Percentiles rank a stretch among this genome's conserved stretches.
Evolutionary conservation across 2,113 vertebrate genomes (phyloP).

Genomic region (Bambusicola thoracicus): DNA sequence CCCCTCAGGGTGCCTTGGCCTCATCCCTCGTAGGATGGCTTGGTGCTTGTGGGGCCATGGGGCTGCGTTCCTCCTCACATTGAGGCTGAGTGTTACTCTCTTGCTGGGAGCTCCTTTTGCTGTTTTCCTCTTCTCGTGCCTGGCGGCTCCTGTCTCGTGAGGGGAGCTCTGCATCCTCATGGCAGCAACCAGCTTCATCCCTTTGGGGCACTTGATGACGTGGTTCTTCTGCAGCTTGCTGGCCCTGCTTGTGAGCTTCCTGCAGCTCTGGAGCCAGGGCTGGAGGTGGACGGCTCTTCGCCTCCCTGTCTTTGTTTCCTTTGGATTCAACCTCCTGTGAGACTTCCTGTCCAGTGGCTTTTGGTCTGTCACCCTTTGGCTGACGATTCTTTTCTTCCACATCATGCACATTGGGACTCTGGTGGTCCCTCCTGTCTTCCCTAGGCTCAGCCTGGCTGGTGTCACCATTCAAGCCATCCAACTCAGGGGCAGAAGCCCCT

Average conservation of each 20-base stretch:
- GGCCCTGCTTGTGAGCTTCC: rapidly evolving
- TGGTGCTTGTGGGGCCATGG: background rate
- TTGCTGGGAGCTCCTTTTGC: background rate
- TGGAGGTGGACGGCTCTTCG: background rate
- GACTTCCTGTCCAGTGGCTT: background rate
- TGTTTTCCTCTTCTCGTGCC: background rate
- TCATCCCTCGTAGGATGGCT: rapidly evolving
- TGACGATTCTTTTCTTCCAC: background rate
- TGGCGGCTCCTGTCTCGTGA: rapidly evolving
- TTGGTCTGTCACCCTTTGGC: background rate
- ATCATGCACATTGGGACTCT: rapidly evolving
- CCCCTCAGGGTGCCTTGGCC: background rate
- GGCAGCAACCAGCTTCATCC: background rate
- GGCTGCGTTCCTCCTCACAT: background rate
- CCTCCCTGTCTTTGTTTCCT: background rate
- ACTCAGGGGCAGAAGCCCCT: background rate
- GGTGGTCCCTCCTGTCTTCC: background rate
- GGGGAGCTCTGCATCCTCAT: background rate
- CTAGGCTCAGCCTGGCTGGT: background rate
- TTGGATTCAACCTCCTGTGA: rapidly evolving
- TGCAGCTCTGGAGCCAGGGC: rapidly evolving
- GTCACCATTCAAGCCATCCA: background rate
- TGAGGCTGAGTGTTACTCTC: rapidly evolving
- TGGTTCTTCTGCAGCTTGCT: rapidly evolving
- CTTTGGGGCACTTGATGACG: rapidly evolving